Percentiles rank a stretch among this genome's conserved stretches.
Conservation (phyloP, 2,113 vertebrate genomes). For the Barnardius zonarius region DNA sequence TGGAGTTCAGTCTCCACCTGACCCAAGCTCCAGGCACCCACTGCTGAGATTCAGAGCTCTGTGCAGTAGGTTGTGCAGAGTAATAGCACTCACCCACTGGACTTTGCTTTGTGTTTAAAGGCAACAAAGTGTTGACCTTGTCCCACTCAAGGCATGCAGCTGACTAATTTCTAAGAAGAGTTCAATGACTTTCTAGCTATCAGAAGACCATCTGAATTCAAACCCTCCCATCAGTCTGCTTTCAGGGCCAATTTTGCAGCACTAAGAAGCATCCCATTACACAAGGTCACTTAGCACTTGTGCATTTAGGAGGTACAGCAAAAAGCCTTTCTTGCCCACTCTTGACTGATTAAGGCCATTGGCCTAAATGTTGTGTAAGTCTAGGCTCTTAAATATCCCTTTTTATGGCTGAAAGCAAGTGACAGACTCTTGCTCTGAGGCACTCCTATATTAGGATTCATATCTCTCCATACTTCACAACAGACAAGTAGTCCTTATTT, state of each 20-base stretch:
- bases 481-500: slow-evolving; percentile 51
- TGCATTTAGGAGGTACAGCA: not conserved
- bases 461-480: slow-evolving; percentile 3
- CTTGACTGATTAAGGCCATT: not conserved
- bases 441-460: slow-evolving; percentile 64
- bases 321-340: not conserved
- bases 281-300: not conserved
- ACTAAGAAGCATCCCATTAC: not conserved
- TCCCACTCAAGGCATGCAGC: not conserved
- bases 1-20: not conserved
- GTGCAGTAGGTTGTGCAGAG: not conserved
- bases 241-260: not conserved
- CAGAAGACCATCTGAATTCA: not conserved
- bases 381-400: not conserved
- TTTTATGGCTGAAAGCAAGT: slow-evolving; percentile 22
- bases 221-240: not conserved
- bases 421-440: not conserved
- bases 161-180: not conserved
- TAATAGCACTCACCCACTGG: not conserved
- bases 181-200: not conserved
- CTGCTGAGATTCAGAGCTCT: not conserved
- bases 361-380: not conserved
- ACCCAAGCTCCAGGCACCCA: not conserved
- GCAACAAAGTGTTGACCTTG: not conserved
- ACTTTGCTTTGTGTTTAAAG: not conserved